These are phyloP conservation scores for Calameuta filiformis DNA, from an alignment of 2,888 invertebrate species.

Conservation along the genomic window DNA sequence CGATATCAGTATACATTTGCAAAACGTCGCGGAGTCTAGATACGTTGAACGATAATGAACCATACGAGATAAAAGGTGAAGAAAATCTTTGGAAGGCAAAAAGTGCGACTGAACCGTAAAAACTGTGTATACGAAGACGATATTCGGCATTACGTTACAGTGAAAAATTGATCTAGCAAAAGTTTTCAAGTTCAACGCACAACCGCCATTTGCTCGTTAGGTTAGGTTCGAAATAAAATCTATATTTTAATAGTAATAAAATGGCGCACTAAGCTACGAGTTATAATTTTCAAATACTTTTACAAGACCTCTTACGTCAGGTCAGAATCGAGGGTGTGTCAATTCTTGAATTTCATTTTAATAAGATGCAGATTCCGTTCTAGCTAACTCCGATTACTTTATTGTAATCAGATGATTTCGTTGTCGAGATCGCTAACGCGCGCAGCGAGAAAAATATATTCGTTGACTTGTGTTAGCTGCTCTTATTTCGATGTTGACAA, in stretches of 20 bases:
- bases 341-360: not conserved
- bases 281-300: not conserved
- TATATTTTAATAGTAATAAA: not conserved
- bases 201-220: not conserved
- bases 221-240: not conserved
- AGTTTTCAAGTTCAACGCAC: not conserved
- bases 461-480: slow-evolving; percentile 40
- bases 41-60: not conserved
- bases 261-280: not conserved
- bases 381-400: not conserved
- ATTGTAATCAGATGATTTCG: slow-evolving; percentile 32
- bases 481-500: slow-evolving; percentile 45
- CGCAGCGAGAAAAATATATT: slow-evolving; percentile 35
- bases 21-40: not conserved
- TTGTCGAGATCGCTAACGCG: slow-evolving; percentile 37
- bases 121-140: slow-evolving; percentile 32
- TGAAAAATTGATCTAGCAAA: not conserved
- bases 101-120: slow-evolving; percentile 50
- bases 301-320: not conserved
- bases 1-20: not conserved
- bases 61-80: slow-evolving; percentile 17
- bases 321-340: not conserved
- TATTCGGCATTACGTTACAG: not conserved
- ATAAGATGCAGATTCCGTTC: not conserved
- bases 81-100: slow-evolving; percentile 54